Base-by-base conservation (phyloP, 2,113 vertebrate genomes). In the Labrus mixtus region DNA sequence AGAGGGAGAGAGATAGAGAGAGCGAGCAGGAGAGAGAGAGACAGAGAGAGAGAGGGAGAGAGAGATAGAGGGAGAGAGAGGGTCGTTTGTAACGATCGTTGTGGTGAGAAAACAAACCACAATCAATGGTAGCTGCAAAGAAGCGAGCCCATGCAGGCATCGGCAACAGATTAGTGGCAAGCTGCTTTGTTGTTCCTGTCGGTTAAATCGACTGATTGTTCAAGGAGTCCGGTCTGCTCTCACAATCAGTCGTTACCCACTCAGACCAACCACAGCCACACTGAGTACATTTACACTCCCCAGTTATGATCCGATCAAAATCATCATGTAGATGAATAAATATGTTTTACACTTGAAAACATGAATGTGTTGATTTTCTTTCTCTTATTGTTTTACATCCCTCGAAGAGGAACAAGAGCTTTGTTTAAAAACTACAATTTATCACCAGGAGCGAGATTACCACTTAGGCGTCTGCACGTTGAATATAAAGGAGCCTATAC, bases 81-180 rank as follows among this genome's bases (percentile, higher is more conserved):
- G 3, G 58, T 68, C 23, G 48, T 45, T 59, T 48, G 62, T 41
- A 68, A 46, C 68, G 60, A 36, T 68, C 69, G 15, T 3, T 33
- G 68, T 36, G 51, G 33, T 4, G 76, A 76, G 57, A 55, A 73
- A 78, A 65, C 63, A 79, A 68, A 65, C 48, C 62, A 65, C 41
- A 51, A 56, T 60, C 68, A 60, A 66, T 66, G 76, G 75, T 53
- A 58, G 81, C 78, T 62, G 77, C 3, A 46, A 46, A 17, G 75
- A 72, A 82, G 71, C 73, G 8, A 51, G 57, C 75, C 33, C 79
- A 71, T 74, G 83, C 90, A 93, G 84, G 91, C 88, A 56, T 9
- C 29, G 76, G 70, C 37, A 41, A 65, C 39, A 41, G 86, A 90
- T 92, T 91, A 92, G 91, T 89, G 77, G 68, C 86, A 86, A 86